Evolutionary conservation across 2,113 vertebrate genomes (phyloP).

Genomic region (Pomatorhinus ruficollis): DNA sequence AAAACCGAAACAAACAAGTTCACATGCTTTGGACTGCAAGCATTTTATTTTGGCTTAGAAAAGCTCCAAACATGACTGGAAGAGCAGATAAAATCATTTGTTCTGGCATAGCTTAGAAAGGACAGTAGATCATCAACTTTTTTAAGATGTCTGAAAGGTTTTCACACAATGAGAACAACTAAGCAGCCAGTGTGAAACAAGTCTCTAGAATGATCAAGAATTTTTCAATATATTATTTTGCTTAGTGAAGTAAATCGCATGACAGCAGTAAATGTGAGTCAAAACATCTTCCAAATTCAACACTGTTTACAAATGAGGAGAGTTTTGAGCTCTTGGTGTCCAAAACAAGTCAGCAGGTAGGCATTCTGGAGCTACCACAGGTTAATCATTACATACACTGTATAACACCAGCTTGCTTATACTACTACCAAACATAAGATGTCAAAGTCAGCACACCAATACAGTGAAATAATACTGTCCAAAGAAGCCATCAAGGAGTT

Average conservation of each 20-base stretch:
- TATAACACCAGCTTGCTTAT: background rate
- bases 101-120: background rate
- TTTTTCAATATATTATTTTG: background rate
- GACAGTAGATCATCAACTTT: background rate
- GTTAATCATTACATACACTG: slow-evolving; percentile 34
- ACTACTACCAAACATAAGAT: background rate
- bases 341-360: background rate
- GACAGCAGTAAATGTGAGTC: background rate
- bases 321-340: background rate
- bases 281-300: background rate
- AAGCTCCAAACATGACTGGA: background rate
- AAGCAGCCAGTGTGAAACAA: background rate
- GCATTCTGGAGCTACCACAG: background rate
- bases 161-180: background rate
- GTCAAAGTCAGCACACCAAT: background rate
- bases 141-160: background rate
- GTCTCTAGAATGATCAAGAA: background rate
- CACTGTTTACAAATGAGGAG: background rate
- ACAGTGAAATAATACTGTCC: background rate
- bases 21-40: background rate
- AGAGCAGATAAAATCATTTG: background rate
- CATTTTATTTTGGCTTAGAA: background rate
- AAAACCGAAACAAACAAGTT: background rate
- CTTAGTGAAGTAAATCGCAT: background rate
- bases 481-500: background rate